Evolutionary conservation across 2,797 vertebrate genomes (phyloP).

Genomic region (Argya squamiceps): DNA sequence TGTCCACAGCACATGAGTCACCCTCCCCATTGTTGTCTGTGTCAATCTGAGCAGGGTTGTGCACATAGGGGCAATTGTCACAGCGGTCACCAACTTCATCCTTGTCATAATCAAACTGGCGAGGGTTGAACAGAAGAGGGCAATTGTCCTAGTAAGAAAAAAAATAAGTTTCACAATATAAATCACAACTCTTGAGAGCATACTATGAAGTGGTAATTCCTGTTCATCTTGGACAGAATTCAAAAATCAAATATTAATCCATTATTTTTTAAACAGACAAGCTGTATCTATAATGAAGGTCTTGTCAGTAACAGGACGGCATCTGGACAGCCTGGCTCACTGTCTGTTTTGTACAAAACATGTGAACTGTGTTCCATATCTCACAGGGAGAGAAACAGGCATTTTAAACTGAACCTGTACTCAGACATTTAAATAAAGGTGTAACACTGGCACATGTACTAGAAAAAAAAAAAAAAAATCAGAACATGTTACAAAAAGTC

Average conservation of each 20-base stretch:
- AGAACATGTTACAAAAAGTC: background rate
- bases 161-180: background rate
- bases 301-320: background rate
- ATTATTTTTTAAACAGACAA: background rate
- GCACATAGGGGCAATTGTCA: conserved; percentile 95
- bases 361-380: fast-evolving
- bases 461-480: background rate
- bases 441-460: background rate
- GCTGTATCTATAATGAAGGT: background rate
- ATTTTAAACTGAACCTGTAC: background rate
- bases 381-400: background rate
- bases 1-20: conserved; percentile 93
- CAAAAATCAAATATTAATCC: background rate
- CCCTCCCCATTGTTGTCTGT: conserved; percentile 94
- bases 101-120: conserved; percentile 95
- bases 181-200: background rate
- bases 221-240: background rate
- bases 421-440: background rate
- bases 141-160: conserved; percentile 89
- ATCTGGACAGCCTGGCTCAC: background rate
- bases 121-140: conserved; percentile 94
- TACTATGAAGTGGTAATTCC: background rate
- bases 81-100: conserved; percentile 97
- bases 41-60: conserved; percentile 96
- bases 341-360: background rate